Conservation (phyloP, 1,140 invertebrate genomes). For the Amphibalanus amphitrite region DNA sequence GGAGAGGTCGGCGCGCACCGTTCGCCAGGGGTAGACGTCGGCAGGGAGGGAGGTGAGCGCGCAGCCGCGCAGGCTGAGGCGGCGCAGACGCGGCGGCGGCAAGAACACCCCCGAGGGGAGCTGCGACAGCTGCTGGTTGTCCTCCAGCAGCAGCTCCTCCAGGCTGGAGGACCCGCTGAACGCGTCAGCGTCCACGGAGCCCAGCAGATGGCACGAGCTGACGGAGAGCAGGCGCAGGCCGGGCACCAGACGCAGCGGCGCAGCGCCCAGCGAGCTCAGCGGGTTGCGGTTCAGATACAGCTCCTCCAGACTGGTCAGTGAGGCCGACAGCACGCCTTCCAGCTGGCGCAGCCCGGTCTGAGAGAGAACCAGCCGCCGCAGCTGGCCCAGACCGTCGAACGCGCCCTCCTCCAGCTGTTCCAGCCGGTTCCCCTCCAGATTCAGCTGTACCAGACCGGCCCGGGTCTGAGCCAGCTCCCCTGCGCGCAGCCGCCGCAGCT, state of each 20-base stretch:
- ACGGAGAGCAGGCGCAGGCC: neutral
- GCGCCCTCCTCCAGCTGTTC: conserved; percentile 5
- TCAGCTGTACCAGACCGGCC: neutral
- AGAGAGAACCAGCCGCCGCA: neutral
- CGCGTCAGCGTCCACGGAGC: neutral
- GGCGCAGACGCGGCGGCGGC: neutral
- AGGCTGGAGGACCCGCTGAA: neutral
- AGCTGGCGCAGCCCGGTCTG: neutral
- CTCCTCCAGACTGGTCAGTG: neutral
- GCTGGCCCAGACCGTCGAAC: neutral
- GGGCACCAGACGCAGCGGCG: neutral
- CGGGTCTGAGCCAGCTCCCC: neutral
- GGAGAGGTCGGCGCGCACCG: conserved; percentile 11
- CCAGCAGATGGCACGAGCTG: neutral
- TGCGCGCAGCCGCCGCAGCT: neutral
- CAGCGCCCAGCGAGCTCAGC: neutral
- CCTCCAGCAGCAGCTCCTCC: neutral
- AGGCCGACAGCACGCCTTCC: neutral
- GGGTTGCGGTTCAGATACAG: neutral
- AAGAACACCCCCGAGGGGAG: neutral
- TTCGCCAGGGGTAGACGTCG: conserved; percentile 11
- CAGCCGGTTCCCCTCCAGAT: neutral
- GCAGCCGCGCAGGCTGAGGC: conserved; percentile 15
- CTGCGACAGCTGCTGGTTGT: neutral
- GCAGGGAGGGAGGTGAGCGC: conserved; percentile 9